phyloP scores from a whole-genome alignment of 2,113 vertebrate species.

The Syngnathus typhle region DNA sequence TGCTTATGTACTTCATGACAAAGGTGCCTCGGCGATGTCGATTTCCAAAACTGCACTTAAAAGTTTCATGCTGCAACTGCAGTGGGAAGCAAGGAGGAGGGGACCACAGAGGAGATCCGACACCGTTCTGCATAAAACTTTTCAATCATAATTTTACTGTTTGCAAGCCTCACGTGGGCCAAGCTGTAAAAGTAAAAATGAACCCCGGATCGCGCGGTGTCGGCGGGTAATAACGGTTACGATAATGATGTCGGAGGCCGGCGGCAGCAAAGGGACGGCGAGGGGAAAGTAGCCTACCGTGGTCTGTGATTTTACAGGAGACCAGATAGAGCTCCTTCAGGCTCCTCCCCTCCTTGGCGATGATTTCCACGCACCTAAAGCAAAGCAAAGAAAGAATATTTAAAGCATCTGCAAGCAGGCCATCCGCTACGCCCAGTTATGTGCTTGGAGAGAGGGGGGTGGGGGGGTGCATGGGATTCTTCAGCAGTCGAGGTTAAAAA shows the following conservation, averaged over 20 bases:
- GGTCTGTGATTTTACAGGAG: constrained; percentile 98
- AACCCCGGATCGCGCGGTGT: constrained; percentile 37
- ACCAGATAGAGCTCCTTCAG: constrained; percentile 97
- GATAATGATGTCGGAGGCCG: constrained; percentile 45
- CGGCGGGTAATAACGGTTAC: constrained; percentile 44
- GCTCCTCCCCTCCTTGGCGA: constrained; percentile 93
- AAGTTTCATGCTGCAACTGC: background rate
- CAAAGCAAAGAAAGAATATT: constrained; percentile 57
- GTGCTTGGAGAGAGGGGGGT: constrained; percentile 23
- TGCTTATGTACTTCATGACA: background rate
- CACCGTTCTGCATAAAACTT: constrained; percentile 45
- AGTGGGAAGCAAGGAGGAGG: background rate
- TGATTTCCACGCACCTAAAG: constrained; percentile 95
- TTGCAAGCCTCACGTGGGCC: constrained; percentile 40
- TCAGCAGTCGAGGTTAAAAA: constrained; percentile 47
- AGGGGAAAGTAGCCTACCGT: constrained; percentile 77
- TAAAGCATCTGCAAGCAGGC: constrained; percentile 18
- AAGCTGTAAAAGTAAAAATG: constrained; percentile 47
- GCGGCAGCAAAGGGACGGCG: constrained; percentile 56
- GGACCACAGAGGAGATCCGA: constrained; percentile 21
- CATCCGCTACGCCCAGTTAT: background rate
- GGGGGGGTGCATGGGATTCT: background rate
- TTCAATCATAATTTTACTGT: constrained; percentile 62
- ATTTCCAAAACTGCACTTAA: constrained; percentile 5
- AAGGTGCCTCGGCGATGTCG: background rate